Base-by-base conservation (phyloP, 1,140 invertebrate species). In the Coptotermes formosanus region DNA sequence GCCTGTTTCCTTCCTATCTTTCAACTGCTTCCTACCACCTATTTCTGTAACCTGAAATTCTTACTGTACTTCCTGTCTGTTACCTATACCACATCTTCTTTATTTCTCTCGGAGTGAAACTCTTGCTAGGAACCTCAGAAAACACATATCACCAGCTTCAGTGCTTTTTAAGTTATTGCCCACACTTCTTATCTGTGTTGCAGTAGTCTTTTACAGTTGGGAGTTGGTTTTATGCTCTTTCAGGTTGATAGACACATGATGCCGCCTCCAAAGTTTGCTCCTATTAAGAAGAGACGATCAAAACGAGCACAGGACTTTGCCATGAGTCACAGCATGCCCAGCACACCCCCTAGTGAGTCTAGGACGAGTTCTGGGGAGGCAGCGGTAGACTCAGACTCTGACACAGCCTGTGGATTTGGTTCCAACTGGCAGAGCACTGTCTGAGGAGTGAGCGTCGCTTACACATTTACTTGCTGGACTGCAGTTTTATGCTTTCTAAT, bases 351-450 rank as follows among this genome's bases (percentile, higher is more conserved):
- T 88, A 69, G 90, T 88, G 32, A 94, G 94, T 82, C 94, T 93
- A 14, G 92, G 93, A 21, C 94, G 93, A 7, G 93, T 93, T 6
- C 93, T 30, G 86, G 86, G 38, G 95, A 96, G 88, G 6, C 93
- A 93, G 7, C 93, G 25, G 86, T 86, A 30, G 95, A 96, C 88
- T 96, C 95, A 3, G 95, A 96, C 89, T 96, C 95, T 0, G 96
- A 96, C 88, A 94, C 94, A n/a, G 95, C 95, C n/a, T 95, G 93
- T 89, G 96, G 96, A 3, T 96, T 96, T 89, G 95, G 95, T 88
- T 94, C 94, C 2, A 93, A 94, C 64, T 96, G 96, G 96, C 90
- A 93, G 84, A 86, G 84, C 83, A 85, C 88, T 23, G 81, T 48
- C 25, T 75, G 55, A 84, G 7, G 2, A 38, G 38, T 38, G 38